Conservation (phyloP, 2,113 vertebrate species). For the Ameiurus melas region DNA sequence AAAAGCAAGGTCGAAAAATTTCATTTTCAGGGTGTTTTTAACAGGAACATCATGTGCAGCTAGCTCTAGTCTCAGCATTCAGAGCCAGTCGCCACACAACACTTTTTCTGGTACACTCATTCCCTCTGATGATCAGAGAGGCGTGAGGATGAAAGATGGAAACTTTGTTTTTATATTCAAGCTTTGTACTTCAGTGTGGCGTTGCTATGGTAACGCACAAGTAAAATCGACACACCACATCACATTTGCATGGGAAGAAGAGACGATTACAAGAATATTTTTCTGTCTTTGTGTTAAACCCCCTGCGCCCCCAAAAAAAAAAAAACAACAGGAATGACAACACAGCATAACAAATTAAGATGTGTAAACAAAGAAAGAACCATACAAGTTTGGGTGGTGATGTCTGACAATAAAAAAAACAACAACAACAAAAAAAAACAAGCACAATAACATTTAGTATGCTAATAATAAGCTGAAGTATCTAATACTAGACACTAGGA, state of each 20-base stretch:
- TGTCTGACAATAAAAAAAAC: background rate
- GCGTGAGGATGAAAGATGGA: slow-evolving; percentile 63
- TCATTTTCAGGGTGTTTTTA: slow-evolving; percentile 14
- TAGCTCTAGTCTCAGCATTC: slow-evolving; percentile 30
- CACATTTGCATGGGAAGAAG: slow-evolving; percentile 63
- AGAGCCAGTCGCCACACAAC: slow-evolving; percentile 55
- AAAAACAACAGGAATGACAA: background rate
- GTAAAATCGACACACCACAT: slow-evolving; percentile 54
- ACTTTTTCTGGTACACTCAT: slow-evolving; percentile 67
- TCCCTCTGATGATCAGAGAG: slow-evolving; percentile 70
- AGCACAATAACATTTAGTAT: background rate
- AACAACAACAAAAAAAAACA: background rate
- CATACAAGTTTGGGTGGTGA: background rate
- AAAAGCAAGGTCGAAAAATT: background rate
- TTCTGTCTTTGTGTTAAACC: background rate
- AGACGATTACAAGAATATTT: slow-evolving; percentile 22
- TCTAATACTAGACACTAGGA: background rate
- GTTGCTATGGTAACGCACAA: slow-evolving; percentile 72
- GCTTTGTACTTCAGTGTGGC: slow-evolving; percentile 65
- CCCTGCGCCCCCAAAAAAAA: too few relatives aligned
- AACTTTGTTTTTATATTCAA: slow-evolving; percentile 53
- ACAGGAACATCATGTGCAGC: slow-evolving; percentile 27
- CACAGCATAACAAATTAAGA: background rate
- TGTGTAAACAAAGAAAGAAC: slow-evolving; percentile 15
- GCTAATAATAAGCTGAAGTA: too few relatives aligned